Percentiles rank a stretch among this genome's conserved stretches.
Evolutionary conservation across 2,888 invertebrate genomes (phyloP).

Genomic region (Lycocerus yunnanus): DNA sequence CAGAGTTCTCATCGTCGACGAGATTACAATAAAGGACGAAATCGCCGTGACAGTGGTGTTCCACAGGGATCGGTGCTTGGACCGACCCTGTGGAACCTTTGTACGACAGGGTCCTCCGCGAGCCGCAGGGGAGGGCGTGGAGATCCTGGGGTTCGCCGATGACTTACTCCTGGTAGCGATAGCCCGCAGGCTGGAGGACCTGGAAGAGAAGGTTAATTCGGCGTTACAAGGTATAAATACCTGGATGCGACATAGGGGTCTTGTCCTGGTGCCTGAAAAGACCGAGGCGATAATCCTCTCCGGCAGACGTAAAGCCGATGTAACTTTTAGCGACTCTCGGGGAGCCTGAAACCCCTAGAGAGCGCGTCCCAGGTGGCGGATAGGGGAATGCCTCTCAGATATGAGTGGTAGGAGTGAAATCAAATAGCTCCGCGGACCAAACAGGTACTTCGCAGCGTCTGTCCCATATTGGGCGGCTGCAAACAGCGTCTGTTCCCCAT

Average conservation of each 20-base stretch:
- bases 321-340: too few species aligned
- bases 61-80: background rate
- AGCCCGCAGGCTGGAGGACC: background rate
- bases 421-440: too few species aligned
- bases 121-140: background rate
- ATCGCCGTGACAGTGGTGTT: background rate
- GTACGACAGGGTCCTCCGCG: too few species aligned
- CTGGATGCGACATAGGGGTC: background rate
- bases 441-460: too few species aligned
- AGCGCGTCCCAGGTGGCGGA: too few species aligned
- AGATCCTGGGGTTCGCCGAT: background rate
- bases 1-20: background rate
- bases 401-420: too few species aligned
- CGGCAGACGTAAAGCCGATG: too few species aligned
- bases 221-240: background rate
- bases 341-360: too few species aligned
- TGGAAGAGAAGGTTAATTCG: background rate
- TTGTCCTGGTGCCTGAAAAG: background rate
- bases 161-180: background rate
- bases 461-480: too few species aligned
- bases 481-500: too few species aligned
- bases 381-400: too few species aligned
- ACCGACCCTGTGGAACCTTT: slow-evolving; percentile 3
- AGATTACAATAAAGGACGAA: too few species aligned
- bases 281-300: background rate